Evolutionary conservation across 2,888 invertebrate species (phyloP), one percentile per base, ranked within the genome.

Genomic region (Orthonevra nobilis): DNA sequence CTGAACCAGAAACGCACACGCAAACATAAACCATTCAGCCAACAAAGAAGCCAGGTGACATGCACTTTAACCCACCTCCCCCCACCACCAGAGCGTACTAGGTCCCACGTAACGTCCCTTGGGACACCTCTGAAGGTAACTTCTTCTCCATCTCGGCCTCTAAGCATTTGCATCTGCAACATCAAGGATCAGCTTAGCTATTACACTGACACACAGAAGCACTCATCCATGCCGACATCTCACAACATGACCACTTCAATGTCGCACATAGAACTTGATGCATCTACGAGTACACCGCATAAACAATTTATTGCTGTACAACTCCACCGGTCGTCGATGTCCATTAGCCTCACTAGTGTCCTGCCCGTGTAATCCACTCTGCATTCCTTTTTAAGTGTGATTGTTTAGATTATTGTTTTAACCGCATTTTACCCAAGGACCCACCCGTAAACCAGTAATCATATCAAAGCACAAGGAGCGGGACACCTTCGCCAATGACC

Each of bases 1-100:
- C 72, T 61, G 77, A 79, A 72, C 77, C 77, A 72, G 48, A 77
- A 79, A 79, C 73, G 38, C 68, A 63, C 72, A 72, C 52, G 64
- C 66, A 66, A 79, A 66, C 61, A 46, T 54, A 15, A 17, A 5
- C 2, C 17, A 7, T 17, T 61, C 40, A 52, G 23, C 56, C 52
- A 42, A 50, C 54, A 42, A 72, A 42, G 52, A 64, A 12, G 12
- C 15, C 58, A 70, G 64, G 60, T 70, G 70, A 64, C 61, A 64
- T 77, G 58, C 40, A 63, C 50, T 58, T 42, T 23, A 72, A 72
- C 44, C 61, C 42, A 54, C 50, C 56, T 50, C 70, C 42, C 36
- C 4, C 6, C 15, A 20, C 26, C 28, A 15, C 34, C 15, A n/a
- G 20, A 20, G 12, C n/a, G n/a, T n/a, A n/a, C n/a, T n/a, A n/a